These are phyloP conservation scores for Nezara viridula DNA, from an alignment of 2,888 invertebrate genomes.

Conservation along the genomic window DNA sequence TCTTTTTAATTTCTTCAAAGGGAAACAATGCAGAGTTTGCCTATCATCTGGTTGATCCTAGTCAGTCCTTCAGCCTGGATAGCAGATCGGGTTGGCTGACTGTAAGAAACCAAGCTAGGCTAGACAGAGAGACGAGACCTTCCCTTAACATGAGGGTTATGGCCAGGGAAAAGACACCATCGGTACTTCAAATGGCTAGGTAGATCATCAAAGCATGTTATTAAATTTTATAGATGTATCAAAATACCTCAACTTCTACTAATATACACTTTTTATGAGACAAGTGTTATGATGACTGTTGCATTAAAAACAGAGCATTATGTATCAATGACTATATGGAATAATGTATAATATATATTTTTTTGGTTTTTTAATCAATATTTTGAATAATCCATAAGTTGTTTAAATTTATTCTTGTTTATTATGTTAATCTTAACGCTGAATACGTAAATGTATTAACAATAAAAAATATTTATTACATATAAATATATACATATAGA, in stretches of 20 bases:
- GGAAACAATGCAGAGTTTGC: slow-evolving; percentile 88
- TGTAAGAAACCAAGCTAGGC: slow-evolving; percentile 79
- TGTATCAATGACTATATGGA: too few relatives aligned
- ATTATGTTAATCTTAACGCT: background rate
- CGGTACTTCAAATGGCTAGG: slow-evolving; percentile 69
- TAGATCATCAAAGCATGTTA: background rate
- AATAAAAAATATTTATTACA: background rate
- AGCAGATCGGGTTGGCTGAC: slow-evolving; percentile 88
- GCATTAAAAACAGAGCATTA: too few relatives aligned
- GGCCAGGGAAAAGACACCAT: slow-evolving; percentile 82
- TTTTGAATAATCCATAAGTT: background rate
- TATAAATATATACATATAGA: background rate
- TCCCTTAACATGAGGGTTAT: slow-evolving; percentile 82
- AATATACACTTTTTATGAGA: background rate
- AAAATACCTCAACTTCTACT: background rate
- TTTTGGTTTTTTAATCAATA: too few relatives aligned
- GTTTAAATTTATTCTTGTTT: background rate
- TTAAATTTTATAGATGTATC: background rate
- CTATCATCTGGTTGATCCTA: slow-evolving; percentile 81
- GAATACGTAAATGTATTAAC: background rate
- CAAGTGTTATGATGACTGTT: too few relatives aligned
- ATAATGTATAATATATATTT: too few relatives aligned
- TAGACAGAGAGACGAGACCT: slow-evolving; percentile 84
- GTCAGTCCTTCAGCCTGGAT: slow-evolving; percentile 85
- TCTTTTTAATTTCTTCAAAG: slow-evolving; percentile 66